Evolutionary conservation across 2,113 vertebrate species (phyloP).

Genomic region (Otolemur garnettii): DNA sequence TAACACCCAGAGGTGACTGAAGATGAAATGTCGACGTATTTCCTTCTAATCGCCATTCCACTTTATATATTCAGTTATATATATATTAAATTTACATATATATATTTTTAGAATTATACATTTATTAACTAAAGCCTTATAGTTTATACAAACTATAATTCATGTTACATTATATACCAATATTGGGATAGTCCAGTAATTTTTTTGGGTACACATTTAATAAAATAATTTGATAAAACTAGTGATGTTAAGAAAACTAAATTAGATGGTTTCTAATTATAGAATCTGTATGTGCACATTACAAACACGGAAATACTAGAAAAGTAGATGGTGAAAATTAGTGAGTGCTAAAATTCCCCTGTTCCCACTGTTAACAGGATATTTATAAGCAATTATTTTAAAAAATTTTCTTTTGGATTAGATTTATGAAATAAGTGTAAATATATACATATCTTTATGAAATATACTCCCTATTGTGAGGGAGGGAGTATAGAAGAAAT

Average conservation of each 20-base stretch:
- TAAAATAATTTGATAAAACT: slow-evolving; percentile 21
- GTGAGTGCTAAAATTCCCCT: background rate
- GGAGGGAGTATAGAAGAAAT: background rate
- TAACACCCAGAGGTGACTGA: background rate
- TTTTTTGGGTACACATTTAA: background rate
- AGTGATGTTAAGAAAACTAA: background rate
- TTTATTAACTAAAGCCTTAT: slow-evolving; percentile 7
- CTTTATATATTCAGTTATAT: background rate
- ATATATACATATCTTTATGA: no score
- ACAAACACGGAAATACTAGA: slow-evolving; percentile 60
- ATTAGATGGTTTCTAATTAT: slow-evolving; percentile 24
- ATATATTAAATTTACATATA: background rate
- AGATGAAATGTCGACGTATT: background rate
- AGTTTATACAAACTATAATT: slow-evolving; percentile 38
- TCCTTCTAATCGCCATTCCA: slow-evolving; percentile 31
- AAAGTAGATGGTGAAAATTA: slow-evolving; percentile 44
- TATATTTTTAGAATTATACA: slow-evolving; percentile 10
- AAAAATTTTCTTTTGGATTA: background rate
- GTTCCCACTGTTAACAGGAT: background rate
- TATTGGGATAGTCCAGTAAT: slow-evolving; percentile 20
- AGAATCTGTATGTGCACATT: background rate
- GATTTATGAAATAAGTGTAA: background rate
- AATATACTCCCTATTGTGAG: background rate
- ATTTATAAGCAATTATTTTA: slow-evolving; percentile 28
- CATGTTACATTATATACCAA: background rate